A percentile compares a stretch with the other conserved stretches of the same genome.
Evolutionary conservation across 2,113 vertebrate species (phyloP).

Genomic region (Solea senegalensis): DNA sequence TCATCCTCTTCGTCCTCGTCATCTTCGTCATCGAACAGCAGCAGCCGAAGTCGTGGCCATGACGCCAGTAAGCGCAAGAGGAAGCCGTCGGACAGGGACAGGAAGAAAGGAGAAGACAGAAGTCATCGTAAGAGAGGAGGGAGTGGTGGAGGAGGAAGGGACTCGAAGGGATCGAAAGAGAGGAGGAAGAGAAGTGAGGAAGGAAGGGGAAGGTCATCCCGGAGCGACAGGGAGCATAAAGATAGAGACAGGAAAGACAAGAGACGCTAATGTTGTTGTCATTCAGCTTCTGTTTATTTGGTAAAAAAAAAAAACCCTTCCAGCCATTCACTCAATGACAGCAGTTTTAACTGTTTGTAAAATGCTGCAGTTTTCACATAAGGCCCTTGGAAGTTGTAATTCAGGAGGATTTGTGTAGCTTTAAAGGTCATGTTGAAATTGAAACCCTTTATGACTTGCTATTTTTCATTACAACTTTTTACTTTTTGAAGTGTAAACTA

Average conservation of each 20-base stretch:
- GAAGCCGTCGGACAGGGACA: conserved; percentile 81
- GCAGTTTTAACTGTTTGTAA: conserved; percentile 28
- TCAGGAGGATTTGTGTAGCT: neutral
- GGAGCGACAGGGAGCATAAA: conserved; percentile 94
- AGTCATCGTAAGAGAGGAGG: conserved; percentile 90
- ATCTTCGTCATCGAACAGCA: conserved; percentile 87
- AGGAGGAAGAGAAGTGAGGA: conserved; percentile 91
- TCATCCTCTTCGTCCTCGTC: conserved; percentile 86
- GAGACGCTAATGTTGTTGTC: conserved; percentile 83
- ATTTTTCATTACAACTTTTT: neutral
- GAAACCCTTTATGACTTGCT: neutral
- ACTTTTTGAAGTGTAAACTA: neutral
- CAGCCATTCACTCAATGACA: neutral
- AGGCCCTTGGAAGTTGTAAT: conserved; percentile 15
- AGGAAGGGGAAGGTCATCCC: conserved; percentile 85
- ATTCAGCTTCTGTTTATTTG: neutral
- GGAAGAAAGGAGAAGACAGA: conserved; percentile 86
- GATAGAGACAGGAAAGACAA: conserved; percentile 96
- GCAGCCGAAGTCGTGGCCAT: conserved; percentile 85
- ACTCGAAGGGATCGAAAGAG: conserved; percentile 90
- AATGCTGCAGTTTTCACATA: neutral
- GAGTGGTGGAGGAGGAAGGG: conserved; percentile 80
- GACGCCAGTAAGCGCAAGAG: conserved; percentile 86
- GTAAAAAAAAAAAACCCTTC: neutral
- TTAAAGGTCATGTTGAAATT: neutral